Base-by-base conservation (phyloP, 1,140 invertebrate genomes). In the Drosophila kohkoa region DNA sequence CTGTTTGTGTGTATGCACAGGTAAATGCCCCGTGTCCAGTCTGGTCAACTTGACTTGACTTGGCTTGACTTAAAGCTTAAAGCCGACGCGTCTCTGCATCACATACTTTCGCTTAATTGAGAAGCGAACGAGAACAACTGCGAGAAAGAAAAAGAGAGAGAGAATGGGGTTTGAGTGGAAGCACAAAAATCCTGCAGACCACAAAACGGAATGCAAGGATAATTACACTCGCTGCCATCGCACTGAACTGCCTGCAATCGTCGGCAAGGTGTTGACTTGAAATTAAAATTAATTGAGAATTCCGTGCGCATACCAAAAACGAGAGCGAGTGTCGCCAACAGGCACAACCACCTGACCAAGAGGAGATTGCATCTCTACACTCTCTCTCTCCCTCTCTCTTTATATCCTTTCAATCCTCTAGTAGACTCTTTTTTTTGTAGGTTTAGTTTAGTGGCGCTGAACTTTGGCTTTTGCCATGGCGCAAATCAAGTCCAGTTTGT, bases 241-340 rank as follows among this genome's bases (percentile, higher is more conserved):
- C 6, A 32, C 7, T 16, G 35, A 43, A 57, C 62, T 62, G 55
- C 25, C 45, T 75, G 78, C 49, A 79, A 73, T 81, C 79, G 78
- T 77, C 79, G 69, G 74, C 55, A 81, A 86, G 82, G 82, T 86
- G 82, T 86, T 82, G 82, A 81, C 81, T 83, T 75, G 75, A 83
- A 86, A 86, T 86, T 86, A 83, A 86, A 86, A 86, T 76, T 81
- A 83, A 86, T 86, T 81, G 75, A 75, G 67, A 86, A 83, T 86
- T 86, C 81, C 75, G 67, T 75, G 65, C 71, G 68, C 80, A 82
- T 82, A 81, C 75, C 78, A 77, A 77, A 77, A 73, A 57, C 35
- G 35, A 38, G 75, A 77, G 79, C 20, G 20, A 77, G 79, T 82
- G 79, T 81, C 78, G 74, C 79, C 79, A 75, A 49, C 64, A 77